Evolutionary conservation across 2,797 vertebrate species (phyloP).

Genomic region (Sebastes diploproa): DNA sequence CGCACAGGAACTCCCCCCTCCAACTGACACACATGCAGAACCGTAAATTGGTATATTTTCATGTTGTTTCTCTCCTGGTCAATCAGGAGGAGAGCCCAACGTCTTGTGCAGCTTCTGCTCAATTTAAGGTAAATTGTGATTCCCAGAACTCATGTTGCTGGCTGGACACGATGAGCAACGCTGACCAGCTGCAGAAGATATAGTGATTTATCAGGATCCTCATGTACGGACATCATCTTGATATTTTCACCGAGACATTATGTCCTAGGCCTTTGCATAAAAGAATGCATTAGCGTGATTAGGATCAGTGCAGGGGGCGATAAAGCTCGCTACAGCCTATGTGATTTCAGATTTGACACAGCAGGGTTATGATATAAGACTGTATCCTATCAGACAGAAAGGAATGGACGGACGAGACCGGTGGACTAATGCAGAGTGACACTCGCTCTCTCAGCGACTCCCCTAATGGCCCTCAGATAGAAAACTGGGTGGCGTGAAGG

Average conservation of each 20-base stretch:
- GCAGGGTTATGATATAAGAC: slow-evolving; percentile 52
- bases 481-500: slow-evolving; percentile 63
- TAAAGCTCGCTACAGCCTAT: slow-evolving; percentile 18
- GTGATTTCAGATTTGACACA: slow-evolving; percentile 62
- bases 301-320: slow-evolving; percentile 30
- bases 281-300: slow-evolving; percentile 53
- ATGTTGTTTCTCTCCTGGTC: background rate
- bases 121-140: slow-evolving; percentile 5
- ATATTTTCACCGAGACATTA: slow-evolving; percentile 32
- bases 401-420: slow-evolving; percentile 36
- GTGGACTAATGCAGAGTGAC: slow-evolving; percentile 73
- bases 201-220: slow-evolving; percentile 6
- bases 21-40: background rate
- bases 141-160: background rate
- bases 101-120: background rate
- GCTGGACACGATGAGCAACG: background rate
- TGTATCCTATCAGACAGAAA: slow-evolving; percentile 63
- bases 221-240: slow-evolving; percentile 12
- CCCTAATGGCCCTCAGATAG: slow-evolving; percentile 68
- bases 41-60: background rate
- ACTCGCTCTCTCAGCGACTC: slow-evolving; percentile 69
- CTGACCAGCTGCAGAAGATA: slow-evolving; percentile 17
- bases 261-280: slow-evolving; percentile 39
- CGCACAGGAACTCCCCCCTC: background rate
- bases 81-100: background rate